A percentile compares a stretch with the other conserved stretches of the same genome.
Evolutionary conservation across 1,140 invertebrate genomes (phyloP).

Genomic region (Epicauta chinensis): DNA sequence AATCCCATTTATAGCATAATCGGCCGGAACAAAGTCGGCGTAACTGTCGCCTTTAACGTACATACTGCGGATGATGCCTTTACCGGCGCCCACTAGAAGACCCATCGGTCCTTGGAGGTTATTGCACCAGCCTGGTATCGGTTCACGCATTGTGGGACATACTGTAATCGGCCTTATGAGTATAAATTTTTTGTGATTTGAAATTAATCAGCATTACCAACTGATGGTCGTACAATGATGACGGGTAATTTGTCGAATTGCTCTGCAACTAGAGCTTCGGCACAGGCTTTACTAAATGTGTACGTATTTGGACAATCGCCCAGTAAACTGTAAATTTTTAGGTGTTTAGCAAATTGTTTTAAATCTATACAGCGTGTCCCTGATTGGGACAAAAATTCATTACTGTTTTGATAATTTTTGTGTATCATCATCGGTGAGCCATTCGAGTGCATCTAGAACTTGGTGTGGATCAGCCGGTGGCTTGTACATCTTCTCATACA

Average conservation of each 20-base stretch:
- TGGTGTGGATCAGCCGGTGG: slow-evolving; percentile 83
- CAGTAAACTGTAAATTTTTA: slow-evolving; percentile 17
- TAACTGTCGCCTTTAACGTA: slow-evolving; percentile 68
- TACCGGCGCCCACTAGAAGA: slow-evolving; percentile 70
- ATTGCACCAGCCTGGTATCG: slow-evolving; percentile 85
- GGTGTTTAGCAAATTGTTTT: too few species aligned
- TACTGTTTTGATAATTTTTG: background rate
- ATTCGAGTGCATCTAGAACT: slow-evolving; percentile 80
- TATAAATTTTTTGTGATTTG: background rate
- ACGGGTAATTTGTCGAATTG: slow-evolving; percentile 27
- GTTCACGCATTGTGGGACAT: slow-evolving; percentile 63
- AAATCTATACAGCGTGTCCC: too few species aligned
- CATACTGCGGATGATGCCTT: slow-evolving; percentile 80
- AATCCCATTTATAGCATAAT: slow-evolving; percentile 69
- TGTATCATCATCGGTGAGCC: slow-evolving; percentile 68
- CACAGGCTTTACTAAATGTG: slow-evolving; percentile 84
- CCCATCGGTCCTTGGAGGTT: slow-evolving; percentile 86
- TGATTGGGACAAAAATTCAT: too few species aligned
- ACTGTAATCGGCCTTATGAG: too few species aligned
- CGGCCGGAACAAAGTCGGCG: slow-evolving; percentile 81
- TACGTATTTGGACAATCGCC: slow-evolving; percentile 71
- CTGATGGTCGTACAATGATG: slow-evolving; percentile 53
- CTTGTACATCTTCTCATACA: slow-evolving; percentile 55
- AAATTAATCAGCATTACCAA: slow-evolving; percentile 22
- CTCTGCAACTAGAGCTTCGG: slow-evolving; percentile 51